Percentiles rank a stretch among this genome's conserved stretches.
Evolutionary conservation across 2,888 invertebrate genomes (phyloP).

Genomic region (Zele albiditarsus): DNA sequence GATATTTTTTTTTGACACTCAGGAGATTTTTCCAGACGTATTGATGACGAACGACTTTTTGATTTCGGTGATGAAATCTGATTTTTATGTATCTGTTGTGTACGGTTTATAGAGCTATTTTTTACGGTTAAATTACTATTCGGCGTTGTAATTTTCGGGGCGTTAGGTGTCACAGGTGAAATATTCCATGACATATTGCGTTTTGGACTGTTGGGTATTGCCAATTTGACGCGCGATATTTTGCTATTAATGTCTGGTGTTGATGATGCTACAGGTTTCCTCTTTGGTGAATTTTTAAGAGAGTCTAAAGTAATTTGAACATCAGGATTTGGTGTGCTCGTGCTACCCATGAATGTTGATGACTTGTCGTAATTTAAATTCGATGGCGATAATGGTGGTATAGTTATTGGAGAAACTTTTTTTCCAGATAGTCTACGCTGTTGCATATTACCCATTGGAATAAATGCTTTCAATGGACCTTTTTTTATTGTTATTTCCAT

Average conservation of each 20-base stretch:
- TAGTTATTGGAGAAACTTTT: constrained; percentile 40
- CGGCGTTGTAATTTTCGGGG: constrained; percentile 38
- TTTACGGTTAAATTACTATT: neutral
- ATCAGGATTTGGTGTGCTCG: constrained; percentile 63
- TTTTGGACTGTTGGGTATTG: constrained; percentile 45
- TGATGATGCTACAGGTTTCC: constrained; percentile 65
- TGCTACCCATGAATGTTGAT: constrained; percentile 48
- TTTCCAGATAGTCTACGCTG: constrained; percentile 47
- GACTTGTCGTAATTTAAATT: constrained; percentile 38
- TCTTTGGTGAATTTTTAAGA: constrained; percentile 54
- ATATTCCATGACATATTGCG: constrained; percentile 55
- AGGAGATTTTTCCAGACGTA: constrained; percentile 26
- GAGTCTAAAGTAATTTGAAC: constrained; percentile 26
- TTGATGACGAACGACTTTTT: constrained; percentile 39
- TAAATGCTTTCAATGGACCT: constrained; percentile 67
- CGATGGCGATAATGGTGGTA: constrained; percentile 54
- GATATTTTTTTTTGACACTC: neutral
- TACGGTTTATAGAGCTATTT: neutral
- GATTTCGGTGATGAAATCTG: neutral
- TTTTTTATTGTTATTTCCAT: constrained; percentile 55
- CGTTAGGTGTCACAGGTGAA: constrained; percentile 59
- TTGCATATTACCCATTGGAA: constrained; percentile 58
- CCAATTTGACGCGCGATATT: constrained; percentile 32
- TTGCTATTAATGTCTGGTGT: constrained; percentile 59
- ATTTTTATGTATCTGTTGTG: neutral